These are phyloP conservation scores for Odontomyia ornata DNA, from an alignment of 2,888 invertebrate species.

Conservation along the genomic window DNA sequence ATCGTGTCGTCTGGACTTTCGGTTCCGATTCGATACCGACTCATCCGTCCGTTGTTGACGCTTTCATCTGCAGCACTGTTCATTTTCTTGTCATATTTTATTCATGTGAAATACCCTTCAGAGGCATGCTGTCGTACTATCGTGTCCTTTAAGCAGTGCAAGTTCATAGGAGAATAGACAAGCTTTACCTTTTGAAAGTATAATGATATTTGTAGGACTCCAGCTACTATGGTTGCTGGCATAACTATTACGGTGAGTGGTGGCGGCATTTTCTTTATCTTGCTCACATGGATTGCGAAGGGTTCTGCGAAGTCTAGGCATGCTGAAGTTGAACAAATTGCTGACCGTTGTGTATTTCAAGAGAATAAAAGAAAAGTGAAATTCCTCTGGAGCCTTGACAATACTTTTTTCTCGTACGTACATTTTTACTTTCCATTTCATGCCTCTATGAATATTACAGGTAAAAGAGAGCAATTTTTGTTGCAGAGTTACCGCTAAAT, in stretches of 20 bases:
- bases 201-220: constrained; percentile 30
- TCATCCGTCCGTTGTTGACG: background rate
- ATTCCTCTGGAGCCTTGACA: background rate
- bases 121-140: background rate
- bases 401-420: no score
- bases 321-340: background rate
- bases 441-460: background rate
- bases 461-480: background rate
- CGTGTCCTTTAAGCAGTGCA: background rate
- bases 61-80: constrained; percentile 19
- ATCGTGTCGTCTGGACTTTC: background rate
- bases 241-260: background rate
- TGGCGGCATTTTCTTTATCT: background rate
- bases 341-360: background rate
- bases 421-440: background rate
- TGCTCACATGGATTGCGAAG: background rate
- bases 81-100: constrained; percentile 42
- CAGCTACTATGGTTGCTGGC: background rate
- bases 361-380: background rate
- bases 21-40: background rate
- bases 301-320: background rate
- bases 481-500: no score
- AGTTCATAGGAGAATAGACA: constrained; percentile 2
- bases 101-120: constrained; percentile 26
- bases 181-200: constrained; percentile 35